A percentile compares a stretch with the other conserved stretches of the same genome.
phyloP scores from a whole-genome alignment of 1,140 invertebrate species.

The Eriosoma lanigerum region DNA sequence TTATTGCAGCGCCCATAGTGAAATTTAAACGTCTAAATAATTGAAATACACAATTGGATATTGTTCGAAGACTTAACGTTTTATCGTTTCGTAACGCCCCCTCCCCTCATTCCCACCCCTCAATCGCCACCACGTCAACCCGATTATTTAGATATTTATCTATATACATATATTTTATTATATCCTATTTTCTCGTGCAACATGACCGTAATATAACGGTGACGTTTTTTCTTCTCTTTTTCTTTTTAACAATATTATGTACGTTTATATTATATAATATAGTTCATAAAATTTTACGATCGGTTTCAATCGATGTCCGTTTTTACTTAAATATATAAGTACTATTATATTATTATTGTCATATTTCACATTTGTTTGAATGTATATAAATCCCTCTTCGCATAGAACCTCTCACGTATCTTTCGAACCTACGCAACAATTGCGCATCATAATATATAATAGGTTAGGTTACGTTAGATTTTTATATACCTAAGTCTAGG shows the following conservation, averaged over 20 bases:
- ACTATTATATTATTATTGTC: too few species aligned
- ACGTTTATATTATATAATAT: neutral
- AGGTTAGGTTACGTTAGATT: too few species aligned
- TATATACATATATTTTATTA: neutral
- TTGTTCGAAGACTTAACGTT: neutral
- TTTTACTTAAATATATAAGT: neutral
- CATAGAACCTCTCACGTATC: too few species aligned
- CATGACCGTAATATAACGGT: neutral
- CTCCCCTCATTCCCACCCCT: too few species aligned
- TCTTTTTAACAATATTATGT: too few species aligned
- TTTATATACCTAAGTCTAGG: too few species aligned
- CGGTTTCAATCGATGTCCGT: neutral
- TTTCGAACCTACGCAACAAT: too few species aligned
- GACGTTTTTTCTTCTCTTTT: constrained; percentile 7
- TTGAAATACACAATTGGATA: constrained; percentile 6
- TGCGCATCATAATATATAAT: too few species aligned
- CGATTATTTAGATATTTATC: neutral
- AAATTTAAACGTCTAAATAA: constrained; percentile 2
- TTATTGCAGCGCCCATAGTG: neutral
- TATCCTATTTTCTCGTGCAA: neutral
- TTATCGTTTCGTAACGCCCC: too few species aligned
- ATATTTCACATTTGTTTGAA: too few species aligned
- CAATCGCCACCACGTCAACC: neutral
- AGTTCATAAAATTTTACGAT: constrained; percentile 7
- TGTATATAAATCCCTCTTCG: too few species aligned